Percentiles rank a stretch among this genome's conserved stretches.
These are phyloP conservation scores for Atherinomorus stipes DNA, from an alignment of 2,113 vertebrate species.

Conservation along the genomic window DNA sequence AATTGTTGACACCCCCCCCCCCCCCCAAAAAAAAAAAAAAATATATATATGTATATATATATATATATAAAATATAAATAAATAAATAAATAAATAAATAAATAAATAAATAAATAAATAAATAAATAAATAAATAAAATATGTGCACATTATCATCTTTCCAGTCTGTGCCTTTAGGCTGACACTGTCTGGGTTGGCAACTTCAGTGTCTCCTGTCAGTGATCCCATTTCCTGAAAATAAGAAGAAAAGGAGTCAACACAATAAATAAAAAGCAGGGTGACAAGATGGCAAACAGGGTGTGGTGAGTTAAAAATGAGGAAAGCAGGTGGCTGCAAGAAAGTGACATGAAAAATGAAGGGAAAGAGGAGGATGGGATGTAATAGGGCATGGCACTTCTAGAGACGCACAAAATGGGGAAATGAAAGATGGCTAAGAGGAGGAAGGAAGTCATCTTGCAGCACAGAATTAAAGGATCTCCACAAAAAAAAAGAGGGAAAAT, in stretches of 20 bases:
- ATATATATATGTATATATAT: too few relatives aligned
- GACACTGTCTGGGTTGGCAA: conserved; percentile 58
- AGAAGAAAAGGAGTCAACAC: conserved; percentile 49
- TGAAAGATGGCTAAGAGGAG: conserved; percentile 13
- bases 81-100: too few relatives aligned
- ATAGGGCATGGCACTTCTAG: conserved; percentile 12
- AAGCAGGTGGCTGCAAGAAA: conserved; percentile 48
- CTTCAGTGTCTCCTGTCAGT: conserved; percentile 64
- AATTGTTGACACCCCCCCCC: too few relatives aligned
- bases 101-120: too few relatives aligned
- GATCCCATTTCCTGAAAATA: conserved; percentile 41
- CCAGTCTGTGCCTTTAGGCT: conserved; percentile 54
- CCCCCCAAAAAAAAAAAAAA: too few relatives aligned
- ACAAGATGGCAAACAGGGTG: conserved; percentile 20
- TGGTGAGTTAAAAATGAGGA: conserved; percentile 2
- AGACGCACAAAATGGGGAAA: conserved; percentile 43
- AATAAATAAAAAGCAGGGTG: conserved; percentile 35
- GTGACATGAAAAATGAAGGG: conserved; percentile 17
- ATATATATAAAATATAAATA: too few relatives aligned
- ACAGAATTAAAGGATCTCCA: conserved; percentile 28
- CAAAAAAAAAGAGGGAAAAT: conserved; percentile 22
- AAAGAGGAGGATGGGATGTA: conserved; percentile 28
- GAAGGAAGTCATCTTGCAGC: conserved; percentile 16
- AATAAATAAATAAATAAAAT: too few relatives aligned
- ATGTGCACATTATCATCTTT: conserved; percentile 45